phyloP scores from a whole-genome alignment of 2,888 invertebrate genomes.

The Phanerotoma sp. region DNA sequence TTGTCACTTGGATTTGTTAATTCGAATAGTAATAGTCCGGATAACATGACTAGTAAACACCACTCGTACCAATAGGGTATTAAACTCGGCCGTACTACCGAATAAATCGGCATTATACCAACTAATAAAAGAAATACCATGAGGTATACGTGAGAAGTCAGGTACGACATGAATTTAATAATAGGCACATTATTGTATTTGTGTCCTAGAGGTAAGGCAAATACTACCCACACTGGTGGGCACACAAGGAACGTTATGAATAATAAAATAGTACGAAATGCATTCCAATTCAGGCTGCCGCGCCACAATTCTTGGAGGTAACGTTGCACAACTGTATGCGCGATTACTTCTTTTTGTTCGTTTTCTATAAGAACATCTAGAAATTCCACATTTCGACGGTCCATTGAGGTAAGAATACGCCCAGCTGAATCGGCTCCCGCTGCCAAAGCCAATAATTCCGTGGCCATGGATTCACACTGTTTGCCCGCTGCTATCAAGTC shows the following conservation, averaged over 20 bases:
- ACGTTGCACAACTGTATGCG: constrained; percentile 96
- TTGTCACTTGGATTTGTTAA: constrained; percentile 97
- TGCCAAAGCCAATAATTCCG: constrained; percentile 89
- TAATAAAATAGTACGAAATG: constrained; percentile 90
- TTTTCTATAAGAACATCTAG: constrained; percentile 97
- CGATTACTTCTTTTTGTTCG: constrained; percentile 97
- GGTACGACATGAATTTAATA: constrained; percentile 99
- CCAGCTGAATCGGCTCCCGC: constrained; percentile 95
- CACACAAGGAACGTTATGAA: constrained; percentile 90
- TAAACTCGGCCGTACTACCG: constrained; percentile 75
- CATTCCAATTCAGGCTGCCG: constrained; percentile 95
- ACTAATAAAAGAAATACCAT: constrained; percentile 91
- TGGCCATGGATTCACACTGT: constrained; percentile 97
- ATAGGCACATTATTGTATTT: constrained; percentile 98
- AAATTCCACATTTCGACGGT: constrained; percentile 91
- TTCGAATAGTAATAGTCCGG: constrained; percentile 92
- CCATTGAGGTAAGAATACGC: constrained; percentile 90
- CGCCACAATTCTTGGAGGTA: constrained; percentile 98
- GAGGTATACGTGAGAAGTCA: constrained; percentile 97
- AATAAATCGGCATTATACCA: constrained; percentile 84
- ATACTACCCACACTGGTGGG: constrained; percentile 95
- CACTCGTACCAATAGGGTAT: constrained; percentile 96
- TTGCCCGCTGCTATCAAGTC: constrained; percentile 94
- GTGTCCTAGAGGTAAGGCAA: constrained; percentile 92
- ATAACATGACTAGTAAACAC: constrained; percentile 91